phyloP scores from a whole-genome alignment of 2,113 vertebrate species.

The Illadopsis cleaveri region DNA sequence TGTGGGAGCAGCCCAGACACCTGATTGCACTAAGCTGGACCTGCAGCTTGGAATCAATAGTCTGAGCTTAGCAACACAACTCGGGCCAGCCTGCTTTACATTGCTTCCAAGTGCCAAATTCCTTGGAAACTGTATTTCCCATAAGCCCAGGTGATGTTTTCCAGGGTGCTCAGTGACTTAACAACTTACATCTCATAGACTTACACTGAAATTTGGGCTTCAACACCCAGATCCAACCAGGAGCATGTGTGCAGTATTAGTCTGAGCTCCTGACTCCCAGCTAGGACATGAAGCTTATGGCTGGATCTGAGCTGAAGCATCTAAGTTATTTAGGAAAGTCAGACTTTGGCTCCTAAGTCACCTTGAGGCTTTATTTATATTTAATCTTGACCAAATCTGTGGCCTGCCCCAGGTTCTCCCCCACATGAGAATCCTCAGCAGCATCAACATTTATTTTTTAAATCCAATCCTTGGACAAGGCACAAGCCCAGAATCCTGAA shows the following conservation, averaged over 20 bases:
- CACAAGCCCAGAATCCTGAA: neutral
- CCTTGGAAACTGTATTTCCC: neutral
- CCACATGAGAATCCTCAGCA: neutral
- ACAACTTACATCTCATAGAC: neutral
- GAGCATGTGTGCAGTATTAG: neutral
- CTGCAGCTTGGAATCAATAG: neutral
- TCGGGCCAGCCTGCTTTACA: neutral
- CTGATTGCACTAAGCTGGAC: neutral
- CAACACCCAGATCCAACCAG: neutral
- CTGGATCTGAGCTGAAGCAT: neutral
- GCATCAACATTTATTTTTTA: slow-evolving; percentile 4
- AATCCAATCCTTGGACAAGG: neutral
- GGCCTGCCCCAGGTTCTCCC: neutral
- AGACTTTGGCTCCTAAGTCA: neutral
- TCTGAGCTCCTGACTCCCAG: neutral
- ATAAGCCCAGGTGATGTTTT: neutral
- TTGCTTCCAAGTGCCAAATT: neutral
- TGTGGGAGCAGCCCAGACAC: neutral
- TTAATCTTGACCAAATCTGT: neutral
- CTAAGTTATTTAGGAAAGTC: neutral
- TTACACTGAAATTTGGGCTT: neutral
- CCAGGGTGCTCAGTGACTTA: neutral
- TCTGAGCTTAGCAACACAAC: neutral
- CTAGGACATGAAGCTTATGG: neutral
- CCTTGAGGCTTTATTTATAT: neutral